A percentile compares a stretch with the other conserved stretches of the same genome.
These are phyloP conservation scores for Onychomys torridus DNA, from an alignment of 2,797 vertebrate genomes.

Conservation along the genomic window DNA sequence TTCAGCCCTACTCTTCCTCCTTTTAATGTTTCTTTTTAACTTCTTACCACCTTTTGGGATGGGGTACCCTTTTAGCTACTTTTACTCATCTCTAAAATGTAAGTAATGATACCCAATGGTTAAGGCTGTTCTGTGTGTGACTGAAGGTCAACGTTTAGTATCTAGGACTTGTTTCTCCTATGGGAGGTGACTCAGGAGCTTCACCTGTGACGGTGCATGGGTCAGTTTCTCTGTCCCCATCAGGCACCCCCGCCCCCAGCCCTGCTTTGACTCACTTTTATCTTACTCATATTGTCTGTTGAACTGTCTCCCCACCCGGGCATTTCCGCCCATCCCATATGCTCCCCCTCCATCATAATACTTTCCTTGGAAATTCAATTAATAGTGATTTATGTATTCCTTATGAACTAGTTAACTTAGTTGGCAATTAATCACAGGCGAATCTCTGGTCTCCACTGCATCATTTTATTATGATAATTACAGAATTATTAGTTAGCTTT, in stretches of 20 bases:
- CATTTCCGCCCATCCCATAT: neutral
- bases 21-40: neutral
- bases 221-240: neutral
- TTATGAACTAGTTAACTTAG: slow-evolving; percentile 28
- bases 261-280: neutral
- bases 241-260: neutral
- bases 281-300: neutral
- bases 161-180: neutral
- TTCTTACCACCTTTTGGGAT: neutral
- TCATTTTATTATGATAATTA: slow-evolving; percentile 69
- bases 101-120: neutral
- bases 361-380: slow-evolving; percentile 3
- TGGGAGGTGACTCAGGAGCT: rapidly evolving
- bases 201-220: rapidly evolving
- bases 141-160: neutral
- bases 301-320: neutral
- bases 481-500: slow-evolving; percentile 54
- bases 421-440: slow-evolving; percentile 14
- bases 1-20: rapidly evolving
- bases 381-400: slow-evolving; percentile 49
- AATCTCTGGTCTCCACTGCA: slow-evolving; percentile 48
- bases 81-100: neutral
- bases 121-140: neutral
- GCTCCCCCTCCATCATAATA: neutral
- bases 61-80: neutral